A percentile compares a stretch with the other conserved stretches of the same genome.
phyloP scores from a whole-genome alignment of 37 sponge, comb jelly and placozoan genomes.

The Diacarnus erythraeanus region DNA sequence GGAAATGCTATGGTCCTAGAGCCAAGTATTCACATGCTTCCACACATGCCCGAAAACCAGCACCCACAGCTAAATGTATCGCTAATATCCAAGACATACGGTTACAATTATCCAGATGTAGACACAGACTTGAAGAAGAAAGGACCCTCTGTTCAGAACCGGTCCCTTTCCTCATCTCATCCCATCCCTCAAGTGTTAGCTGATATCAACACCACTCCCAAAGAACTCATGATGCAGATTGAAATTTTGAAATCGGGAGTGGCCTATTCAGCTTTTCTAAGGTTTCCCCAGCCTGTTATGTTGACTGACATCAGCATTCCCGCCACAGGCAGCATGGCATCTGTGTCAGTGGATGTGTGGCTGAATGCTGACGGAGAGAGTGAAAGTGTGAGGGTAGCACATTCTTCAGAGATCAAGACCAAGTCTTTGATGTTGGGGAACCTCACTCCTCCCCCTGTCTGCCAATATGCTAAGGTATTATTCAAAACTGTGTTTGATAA shows the following conservation, averaged over 20 bases:
- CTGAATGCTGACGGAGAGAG: constrained; percentile 35
- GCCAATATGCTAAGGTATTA: constrained; percentile 74
- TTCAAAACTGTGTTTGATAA: neutral
- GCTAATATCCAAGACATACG: constrained; percentile 10
- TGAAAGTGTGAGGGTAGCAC: constrained; percentile 56
- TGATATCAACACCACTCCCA: constrained; percentile 12
- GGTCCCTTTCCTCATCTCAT: neutral
- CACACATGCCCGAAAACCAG: neutral
- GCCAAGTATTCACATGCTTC: neutral
- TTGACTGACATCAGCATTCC: constrained; percentile 81
- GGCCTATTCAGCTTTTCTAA: constrained; percentile 58
- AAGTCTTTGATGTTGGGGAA: constrained; percentile 72
- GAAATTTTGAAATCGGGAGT: constrained; percentile 63
- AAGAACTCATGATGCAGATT: constrained; percentile 56
- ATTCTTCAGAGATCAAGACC: constrained; percentile 60
- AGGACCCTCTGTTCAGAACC: too few species aligned
- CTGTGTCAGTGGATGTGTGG: constrained; percentile 85
- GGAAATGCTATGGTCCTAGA: constrained; percentile 35
- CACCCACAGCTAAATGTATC: neutral
- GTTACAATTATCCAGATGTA: constrained; percentile 27
- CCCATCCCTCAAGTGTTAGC: constrained; percentile 4
- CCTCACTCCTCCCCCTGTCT: constrained; percentile 76
- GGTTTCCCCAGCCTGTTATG: constrained; percentile 44
- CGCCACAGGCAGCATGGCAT: constrained; percentile 43
- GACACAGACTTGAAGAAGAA: neutral